Base-by-base conservation (phyloP, 2,797 vertebrate genomes). In the Periparus ater region DNA sequence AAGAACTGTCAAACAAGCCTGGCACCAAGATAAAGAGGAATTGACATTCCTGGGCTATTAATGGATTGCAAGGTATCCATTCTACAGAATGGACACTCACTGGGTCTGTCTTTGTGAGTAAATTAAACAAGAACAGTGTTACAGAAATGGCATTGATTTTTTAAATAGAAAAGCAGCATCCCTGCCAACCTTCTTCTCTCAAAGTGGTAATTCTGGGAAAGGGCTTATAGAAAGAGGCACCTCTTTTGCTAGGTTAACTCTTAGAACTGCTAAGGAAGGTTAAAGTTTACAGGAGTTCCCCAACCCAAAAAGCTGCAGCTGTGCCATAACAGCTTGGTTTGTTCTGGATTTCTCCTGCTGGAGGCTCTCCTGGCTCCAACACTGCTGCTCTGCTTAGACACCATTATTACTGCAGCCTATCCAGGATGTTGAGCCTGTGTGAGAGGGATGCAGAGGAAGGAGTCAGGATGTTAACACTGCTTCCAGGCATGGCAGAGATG, bases 1-100 rank as follows among this genome's bases (percentile, higher is more conserved):
- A 34, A 60, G 38, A 76, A 26, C 17, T 44, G 22, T 23, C 44
- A 72, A 42, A 57, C 22, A 71, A 76, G 55, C 47, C 40, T 51
- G 29, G 62, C 38, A 58, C 14, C 9, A 15, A 67, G 66, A 62
- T 9, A 22, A 48, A 55, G 40, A 83, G 63, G 27, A 51, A 12
- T 8, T 38, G n/a, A 48, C 8, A 2, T 42, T 9, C 16, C 19
- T 0, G 1, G 32, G 18, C 48, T 60, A 1, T 60, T 36, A 42
- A 45, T 11, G n/a, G 71, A 70, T 62, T 3, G 2, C 44, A 21
- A 36, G 3, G 18, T 34, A 32, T 42, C 29, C 8, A 0, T 23
- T 81, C 60, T 0, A 0, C 17, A 47, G 8, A 3, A 22, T 40
- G 62, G 36, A n/a, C 11, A 3, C 61, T 53, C 62, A 8, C 15